A percentile compares a stretch with the other conserved stretches of the same genome.
phyloP scores from a whole-genome alignment of 2,797 vertebrate genomes.

The Hybognathus amarus region DNA sequence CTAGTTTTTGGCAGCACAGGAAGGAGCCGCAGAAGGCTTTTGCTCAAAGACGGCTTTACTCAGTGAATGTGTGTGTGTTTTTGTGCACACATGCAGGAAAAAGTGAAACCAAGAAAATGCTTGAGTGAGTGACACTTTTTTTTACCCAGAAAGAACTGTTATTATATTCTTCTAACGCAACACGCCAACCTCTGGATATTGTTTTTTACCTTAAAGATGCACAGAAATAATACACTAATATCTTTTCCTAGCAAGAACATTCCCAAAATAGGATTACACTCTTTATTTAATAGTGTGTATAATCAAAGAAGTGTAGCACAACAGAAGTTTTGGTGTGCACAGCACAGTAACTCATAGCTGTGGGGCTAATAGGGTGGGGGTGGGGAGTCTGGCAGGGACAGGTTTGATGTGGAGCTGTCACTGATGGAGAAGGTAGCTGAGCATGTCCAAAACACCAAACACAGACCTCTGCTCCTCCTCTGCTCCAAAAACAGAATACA shows the following conservation, averaged over 20 bases:
- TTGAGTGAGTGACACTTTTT: conserved; percentile 56
- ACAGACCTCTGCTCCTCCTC: conserved; percentile 73
- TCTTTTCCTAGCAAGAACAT: conserved; percentile 13
- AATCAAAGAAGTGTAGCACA: conserved; percentile 55
- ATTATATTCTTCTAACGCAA: conserved; percentile 49
- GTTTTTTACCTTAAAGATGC: background rate
- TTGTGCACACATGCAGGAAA: conserved; percentile 34
- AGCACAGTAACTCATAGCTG: conserved; percentile 51
- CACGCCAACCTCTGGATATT: conserved; percentile 42
- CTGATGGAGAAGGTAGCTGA: conserved; percentile 68
- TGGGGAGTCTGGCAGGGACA: conserved; percentile 59
- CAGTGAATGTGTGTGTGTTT: conserved; percentile 52
- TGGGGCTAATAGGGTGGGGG: conserved; percentile 59
- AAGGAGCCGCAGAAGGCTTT: conserved; percentile 74
- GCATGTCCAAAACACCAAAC: conserved; percentile 73
- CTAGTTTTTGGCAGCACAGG: conserved; percentile 76
- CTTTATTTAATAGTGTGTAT: conserved; percentile 56
- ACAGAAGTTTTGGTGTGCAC: conserved; percentile 59
- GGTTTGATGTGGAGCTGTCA: conserved; percentile 65
- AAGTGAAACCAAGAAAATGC: conserved; percentile 52
- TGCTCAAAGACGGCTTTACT: conserved; percentile 63
- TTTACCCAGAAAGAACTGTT: conserved; percentile 41
- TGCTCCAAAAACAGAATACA: conserved; percentile 80
- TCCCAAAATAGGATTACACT: conserved; percentile 50
- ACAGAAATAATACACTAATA: background rate